phyloP scores from a whole-genome alignment of 2,113 vertebrate species.

The Henicopernis longicauda region DNA sequence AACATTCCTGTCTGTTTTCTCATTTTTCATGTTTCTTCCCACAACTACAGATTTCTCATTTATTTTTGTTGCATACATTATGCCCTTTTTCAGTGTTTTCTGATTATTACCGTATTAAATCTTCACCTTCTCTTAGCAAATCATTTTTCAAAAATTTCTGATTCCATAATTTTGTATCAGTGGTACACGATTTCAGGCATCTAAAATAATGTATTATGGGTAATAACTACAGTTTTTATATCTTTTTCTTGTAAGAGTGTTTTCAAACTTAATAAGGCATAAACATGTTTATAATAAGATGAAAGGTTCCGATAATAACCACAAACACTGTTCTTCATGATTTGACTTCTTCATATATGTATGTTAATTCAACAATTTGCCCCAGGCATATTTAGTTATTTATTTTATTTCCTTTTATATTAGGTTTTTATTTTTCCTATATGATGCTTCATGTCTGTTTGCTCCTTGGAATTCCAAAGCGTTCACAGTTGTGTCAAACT shows the following conservation, averaged over 20 bases:
- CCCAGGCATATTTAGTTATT: neutral
- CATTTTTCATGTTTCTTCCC: neutral
- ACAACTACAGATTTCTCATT: neutral
- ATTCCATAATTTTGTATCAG: neutral
- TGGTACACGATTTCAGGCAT: neutral
- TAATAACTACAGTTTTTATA: neutral
- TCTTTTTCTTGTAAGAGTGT: neutral
- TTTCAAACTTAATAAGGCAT: neutral
- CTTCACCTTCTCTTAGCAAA: neutral
- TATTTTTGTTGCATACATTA: neutral
- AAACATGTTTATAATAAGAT: neutral
- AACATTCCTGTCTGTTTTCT: neutral
- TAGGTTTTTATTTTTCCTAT: neutral
- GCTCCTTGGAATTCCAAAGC: neutral
- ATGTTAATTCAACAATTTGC: neutral
- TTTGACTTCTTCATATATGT: neutral
- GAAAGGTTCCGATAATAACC: neutral
- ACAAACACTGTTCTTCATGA: neutral
- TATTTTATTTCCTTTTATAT: constrained; percentile 7
- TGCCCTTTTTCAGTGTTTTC: neutral
- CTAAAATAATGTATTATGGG: neutral
- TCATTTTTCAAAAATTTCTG: neutral
- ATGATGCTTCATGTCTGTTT: neutral
- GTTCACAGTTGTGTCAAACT: neutral
- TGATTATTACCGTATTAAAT: neutral